Conservation (phyloP, 2,113 vertebrate genomes). For the Casuarius casuarius region DNA sequence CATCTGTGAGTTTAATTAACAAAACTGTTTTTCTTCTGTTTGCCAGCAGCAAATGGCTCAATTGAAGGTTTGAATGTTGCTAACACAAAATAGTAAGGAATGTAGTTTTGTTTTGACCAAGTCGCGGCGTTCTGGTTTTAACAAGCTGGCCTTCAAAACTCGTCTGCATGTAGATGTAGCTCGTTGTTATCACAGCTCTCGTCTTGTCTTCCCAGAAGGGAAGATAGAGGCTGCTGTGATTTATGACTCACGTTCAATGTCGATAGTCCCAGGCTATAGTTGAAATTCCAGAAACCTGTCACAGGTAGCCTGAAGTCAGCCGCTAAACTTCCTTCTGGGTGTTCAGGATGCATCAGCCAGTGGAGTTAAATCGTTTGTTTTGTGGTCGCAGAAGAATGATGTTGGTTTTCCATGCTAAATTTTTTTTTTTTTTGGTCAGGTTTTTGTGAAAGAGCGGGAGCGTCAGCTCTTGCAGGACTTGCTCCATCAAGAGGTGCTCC, state of each 20-base stretch:
- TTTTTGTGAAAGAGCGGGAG: constrained; percentile 91
- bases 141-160: background rate
- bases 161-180: background rate
- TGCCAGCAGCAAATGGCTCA: background rate
- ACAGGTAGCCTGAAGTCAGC: background rate
- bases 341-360: background rate
- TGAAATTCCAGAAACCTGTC: background rate
- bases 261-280: background rate
- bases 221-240: background rate
- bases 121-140: background rate
- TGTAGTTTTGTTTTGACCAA: background rate
- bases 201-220: background rate
- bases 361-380: background rate
- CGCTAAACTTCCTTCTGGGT: background rate
- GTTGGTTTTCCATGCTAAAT: background rate
- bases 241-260: background rate
- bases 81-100: background rate
- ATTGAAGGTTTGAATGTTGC: background rate
- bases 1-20: background rate
- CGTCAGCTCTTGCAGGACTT: constrained; percentile 89
- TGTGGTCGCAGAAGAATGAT: fast-evolving
- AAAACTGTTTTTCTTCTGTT: background rate
- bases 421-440: constrained; percentile 71
- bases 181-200: fast-evolving
- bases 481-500: constrained; percentile 90